Evolutionary conservation across 2,888 invertebrate genomes (phyloP), one percentile per base, ranked within the genome.

Genomic region (Silvanus unidentatus): DNA sequence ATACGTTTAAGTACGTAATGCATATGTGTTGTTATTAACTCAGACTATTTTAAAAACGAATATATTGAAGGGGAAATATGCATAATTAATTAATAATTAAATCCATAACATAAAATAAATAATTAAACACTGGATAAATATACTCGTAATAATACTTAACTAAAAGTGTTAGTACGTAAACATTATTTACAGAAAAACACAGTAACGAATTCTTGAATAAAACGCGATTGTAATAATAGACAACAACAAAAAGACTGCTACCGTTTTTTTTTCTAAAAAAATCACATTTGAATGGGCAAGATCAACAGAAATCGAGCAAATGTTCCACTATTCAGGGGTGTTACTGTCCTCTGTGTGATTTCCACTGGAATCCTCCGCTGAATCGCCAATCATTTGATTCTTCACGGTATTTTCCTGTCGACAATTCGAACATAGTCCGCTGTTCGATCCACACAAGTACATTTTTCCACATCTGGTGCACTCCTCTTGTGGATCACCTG

Each of bases 401-500:
- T 49, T 56, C n/a, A 50, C 48, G 6, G 45, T 50, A 15, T 52
- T 57, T 43, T 52, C 51, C 3, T 52, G 46, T 40, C 57, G 53
- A 44, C 66, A 68, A 27, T 52, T 50, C 13, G 59, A 53, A 51
- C 67, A 68, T 12, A 60, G 15, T 30, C 59, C 63, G 9, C 54
- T 49, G 35, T 58, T 47, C 10, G 44, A 16, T 39, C 45, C 58
- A 48, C 58, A 59, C 27, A 75, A 60, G 62, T 73, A 78, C 53
- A 73, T 72, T 64, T 79, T 79, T 34, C 78, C 77, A 62, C 80
- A 80, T 40, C 76, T 69, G 42, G 74, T 71, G 61, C 80, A 80
- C 62, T 79, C 78, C 60, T 78, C 79, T 64, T 79, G 78, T 2
- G 76, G 75, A 60, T 79, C 79, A 48, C 79, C 80, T 79, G 65